Conservation (phyloP, 2,113 vertebrate species). For the Microcebus murinus region DNA sequence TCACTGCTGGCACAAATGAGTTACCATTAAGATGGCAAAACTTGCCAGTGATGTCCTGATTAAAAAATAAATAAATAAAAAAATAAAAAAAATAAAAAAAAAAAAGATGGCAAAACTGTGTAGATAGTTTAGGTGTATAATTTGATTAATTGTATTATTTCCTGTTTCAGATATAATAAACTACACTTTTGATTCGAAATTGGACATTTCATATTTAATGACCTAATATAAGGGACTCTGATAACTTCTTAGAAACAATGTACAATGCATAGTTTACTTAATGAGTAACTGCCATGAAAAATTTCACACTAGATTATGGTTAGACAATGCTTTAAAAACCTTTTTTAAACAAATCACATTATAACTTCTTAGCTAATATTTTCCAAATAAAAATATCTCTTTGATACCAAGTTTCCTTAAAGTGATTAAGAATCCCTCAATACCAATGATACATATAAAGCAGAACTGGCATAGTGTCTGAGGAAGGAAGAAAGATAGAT, state of each 20-base stretch:
- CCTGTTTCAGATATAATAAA: no score
- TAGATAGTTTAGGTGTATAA: no score
- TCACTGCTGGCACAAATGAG: no score
- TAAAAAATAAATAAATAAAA: no score
- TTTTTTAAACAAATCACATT: not conserved
- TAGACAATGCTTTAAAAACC: not conserved
- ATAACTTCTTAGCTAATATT: conserved; percentile 30
- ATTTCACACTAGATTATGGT: not conserved
- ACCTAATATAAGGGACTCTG: not conserved
- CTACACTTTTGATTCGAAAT: no score
- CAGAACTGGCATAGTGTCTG: not conserved
- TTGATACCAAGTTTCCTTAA: conserved; percentile 18
- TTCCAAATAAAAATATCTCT: conserved; percentile 21
- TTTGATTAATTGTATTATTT: no score
- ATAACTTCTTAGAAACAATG: conserved; percentile 11
- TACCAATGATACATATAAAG: not conserved
- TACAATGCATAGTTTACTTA: not conserved
- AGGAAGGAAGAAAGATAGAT: not conserved
- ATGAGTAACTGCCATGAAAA: not conserved
- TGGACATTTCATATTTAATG: no score
- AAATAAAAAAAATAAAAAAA: no score
- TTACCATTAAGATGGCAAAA: no score
- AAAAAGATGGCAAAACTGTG: no score
- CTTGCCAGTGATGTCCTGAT: no score
- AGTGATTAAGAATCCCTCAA: not conserved